Evolutionary conservation across 2,113 vertebrate species (phyloP), one percentile per base, ranked within the genome.

Genomic region (Candoia aspera): DNA sequence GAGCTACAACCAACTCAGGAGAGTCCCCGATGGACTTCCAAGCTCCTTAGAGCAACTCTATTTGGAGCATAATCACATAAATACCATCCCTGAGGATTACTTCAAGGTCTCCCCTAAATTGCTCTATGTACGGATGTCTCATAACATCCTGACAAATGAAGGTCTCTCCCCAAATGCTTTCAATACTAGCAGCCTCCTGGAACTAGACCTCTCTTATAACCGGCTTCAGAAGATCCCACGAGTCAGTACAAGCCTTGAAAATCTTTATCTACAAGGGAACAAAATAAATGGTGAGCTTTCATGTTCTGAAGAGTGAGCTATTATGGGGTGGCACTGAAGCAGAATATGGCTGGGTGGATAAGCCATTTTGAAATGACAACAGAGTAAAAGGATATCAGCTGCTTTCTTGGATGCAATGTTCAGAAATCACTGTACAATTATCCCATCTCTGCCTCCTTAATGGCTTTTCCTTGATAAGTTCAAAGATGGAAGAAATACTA

Each of bases 231-330:
- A 98, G 94, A 99, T 99, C 90, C 99, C 99, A 0, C 95, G 96
- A 0, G 98, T 99, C 96, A 99, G 95, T 96, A 98, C 98, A 96
- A 98, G 97, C 54, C 98, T 99, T 0, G 98, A 99, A 96, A 98
- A 99, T 95, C 98, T 99, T 87, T 99, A 99, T 93, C 98, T 99
- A 89, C 99, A 99, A 92, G 98, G 98, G 62, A 99, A 99, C 95
- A 98, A 98, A 90, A 99, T 99, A 95, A 98, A 99, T 19, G 99
- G 99, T 99, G 96, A 98, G 98, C 86, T 91, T 88, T 37, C 33
- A 5, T 24, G 29, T 84, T 0, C 0, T 0, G 19, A 0, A 4
- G 64, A 13, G 1, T 24, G 29, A 5, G 17, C 29, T n/a, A 0
- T 0, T 0, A 37, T 26, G 37, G 29, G 73, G 26, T 84, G 0